phyloP scores from a whole-genome alignment of 1,140 invertebrate species.

The roundworm (Caenorhabditis elegans) region WBcel235 BX284606.5:696001-696500 shows the following conservation, averaged over 20 bases:
- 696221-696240: no score
- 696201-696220: no score
- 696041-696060: no score
- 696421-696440: conserved; percentile 1
- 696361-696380: conserved; percentile 52
- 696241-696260: conserved; percentile 48
- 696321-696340: conserved; percentile 45
- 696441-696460: conserved; percentile 19
- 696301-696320: conserved; percentile 48
- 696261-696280: conserved; percentile 40
- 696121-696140: no score
- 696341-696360: conserved; percentile 44
- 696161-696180: conserved; percentile 1
- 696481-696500: neutral
- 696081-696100: no score
- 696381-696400: conserved; percentile 46
- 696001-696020: no score
- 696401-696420: conserved; percentile 10
- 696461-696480: neutral
- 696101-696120: no score
- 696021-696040: no score
- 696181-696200: neutral
- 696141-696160: neutral
- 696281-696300: conserved; percentile 48
- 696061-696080: no score